Evolutionary conservation across 2,888 invertebrate genomes (phyloP), one percentile per base, ranked within the genome.

Genomic region (Stramonita haemastoma): DNA sequence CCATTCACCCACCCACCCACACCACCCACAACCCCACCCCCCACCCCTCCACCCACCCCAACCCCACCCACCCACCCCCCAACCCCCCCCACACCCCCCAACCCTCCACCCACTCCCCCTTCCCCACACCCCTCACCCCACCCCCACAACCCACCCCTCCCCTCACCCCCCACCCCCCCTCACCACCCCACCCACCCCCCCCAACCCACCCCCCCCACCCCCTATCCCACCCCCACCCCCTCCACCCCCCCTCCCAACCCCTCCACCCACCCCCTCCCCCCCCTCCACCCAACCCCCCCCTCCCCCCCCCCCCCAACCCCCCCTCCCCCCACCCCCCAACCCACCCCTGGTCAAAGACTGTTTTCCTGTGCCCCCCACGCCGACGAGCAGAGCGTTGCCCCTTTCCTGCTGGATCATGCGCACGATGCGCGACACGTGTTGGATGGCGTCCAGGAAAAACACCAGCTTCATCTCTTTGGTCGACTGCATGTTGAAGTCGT

Each of bases 401-500:
- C 96, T 90, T 85, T 96, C 95, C 91, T 96, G 96, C 87, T 96
- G 92, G 73, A 96, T 95, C 94, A 96, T 96, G 77, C 96, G 94
- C 26, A 95, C 94, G 70, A 96, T 96, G 87, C 96, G 95, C 11
- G 96, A 94, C 79, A 96, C 94, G 91, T 96, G 96, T 91, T 96
- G 95, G 46, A 96, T 94, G 77, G 96, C 96, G 90, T 96, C 96
- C 96, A 97, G 97, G 96, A 98, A 98, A 94, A 98, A 97, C 90
- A 98, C 98, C 88, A 98, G 96, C 92, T 97, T 97, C 98, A 98
- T 98, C 93, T 97, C 98, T 94, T 98, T 97, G 0, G 98, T 97
- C 0, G 97, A 97, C 70, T 97, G 97, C 84, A 98, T 96, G 95
- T 98, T 98, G 95, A 97, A 98, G 95, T 98, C 98, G 85, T 98